These are phyloP conservation scores for Casuarius casuarius DNA, from an alignment of 2,113 vertebrate species.

Conservation along the genomic window DNA sequence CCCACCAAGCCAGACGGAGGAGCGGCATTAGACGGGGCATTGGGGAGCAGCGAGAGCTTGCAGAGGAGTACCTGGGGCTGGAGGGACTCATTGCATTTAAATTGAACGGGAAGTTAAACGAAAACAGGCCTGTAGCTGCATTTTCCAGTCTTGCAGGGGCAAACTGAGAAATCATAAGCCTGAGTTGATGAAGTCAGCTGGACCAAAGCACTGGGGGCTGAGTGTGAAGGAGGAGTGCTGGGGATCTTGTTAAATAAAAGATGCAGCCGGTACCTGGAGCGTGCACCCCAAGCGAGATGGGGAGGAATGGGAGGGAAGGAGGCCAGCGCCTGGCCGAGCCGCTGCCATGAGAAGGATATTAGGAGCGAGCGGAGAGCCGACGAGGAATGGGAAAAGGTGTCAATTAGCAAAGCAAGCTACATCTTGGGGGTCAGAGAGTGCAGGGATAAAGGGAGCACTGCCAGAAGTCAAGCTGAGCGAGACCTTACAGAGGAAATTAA, in stretches of 20 bases:
- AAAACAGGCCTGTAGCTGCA: constrained; percentile 22
- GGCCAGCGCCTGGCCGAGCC: background rate
- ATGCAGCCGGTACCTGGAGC: background rate
- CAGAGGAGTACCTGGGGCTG: background rate
- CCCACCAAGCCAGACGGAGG: too few species aligned
- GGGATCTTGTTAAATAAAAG: background rate
- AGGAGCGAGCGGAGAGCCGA: background rate
- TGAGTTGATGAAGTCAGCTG: rapidly evolving
- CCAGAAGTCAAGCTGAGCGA: constrained; percentile 36
- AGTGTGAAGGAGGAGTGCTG: rapidly evolving
- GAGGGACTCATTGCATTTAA: rapidly evolving
- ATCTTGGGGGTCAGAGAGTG: rapidly evolving
- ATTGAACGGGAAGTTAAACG: background rate
- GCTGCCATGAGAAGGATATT: background rate
- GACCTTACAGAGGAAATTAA: constrained; percentile 62
- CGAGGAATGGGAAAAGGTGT: background rate
- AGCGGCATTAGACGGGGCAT: background rate
- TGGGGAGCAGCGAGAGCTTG: background rate
- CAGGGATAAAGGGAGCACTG: constrained; percentile 18
- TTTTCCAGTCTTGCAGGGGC: background rate
- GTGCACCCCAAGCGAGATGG: background rate
- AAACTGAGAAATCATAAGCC: background rate
- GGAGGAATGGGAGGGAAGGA: background rate
- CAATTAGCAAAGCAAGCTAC: background rate
- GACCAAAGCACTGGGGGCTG: background rate